Base-by-base conservation (phyloP, 2,797 vertebrate genomes). In the Lepus townsendii region DNA sequence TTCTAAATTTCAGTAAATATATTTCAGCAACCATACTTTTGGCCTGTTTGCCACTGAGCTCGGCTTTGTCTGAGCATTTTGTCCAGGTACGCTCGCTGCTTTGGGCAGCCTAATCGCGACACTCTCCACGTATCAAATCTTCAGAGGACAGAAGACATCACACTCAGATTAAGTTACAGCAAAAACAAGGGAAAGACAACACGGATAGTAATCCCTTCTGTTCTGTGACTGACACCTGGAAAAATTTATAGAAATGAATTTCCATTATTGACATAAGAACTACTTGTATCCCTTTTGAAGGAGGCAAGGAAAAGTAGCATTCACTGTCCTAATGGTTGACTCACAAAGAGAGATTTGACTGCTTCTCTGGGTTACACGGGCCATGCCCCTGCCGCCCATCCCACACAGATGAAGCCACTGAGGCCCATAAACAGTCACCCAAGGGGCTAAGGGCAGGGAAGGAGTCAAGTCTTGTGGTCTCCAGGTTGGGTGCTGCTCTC, bases 11-110 rank as follows among this genome's bases (percentile, higher is more conserved):
- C 38, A 78, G 3, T 83, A 32, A 30, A 24, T 75, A 19, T 65
- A 86, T 11, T 88, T 95, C 79, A 54, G 24, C 38, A 76, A 83
- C 89, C 27, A 35, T 30, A 54, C 35, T 35, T 63, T 62, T 83
- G 76, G 47, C 30, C 35, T 6, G 11, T 52, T 42, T 10, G 82
- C 52, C 57, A 16, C 19, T 3, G 32, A 83, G 38, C 68, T 63
- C 62, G 68, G 77, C 22, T 30, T 50, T 22, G 13, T 20, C 19
- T 4, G 63, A 65, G 38, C 7, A 7, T 30, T n/a, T 62, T 17
- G 11, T 60, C 47, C 8, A 52, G 38, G 65, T n/a, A 7, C 0
- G 13, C 27, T 1, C 5, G 26, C 32, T 32, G 52, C 22, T 71
- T 14, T 1, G 47, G 27, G 16, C 2, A 17, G 66, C 27, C 3